Percentiles rank a stretch among this genome's conserved stretches.
Conservation (phyloP, 2,797 vertebrate species). For the Cottoperca gobio region DNA sequence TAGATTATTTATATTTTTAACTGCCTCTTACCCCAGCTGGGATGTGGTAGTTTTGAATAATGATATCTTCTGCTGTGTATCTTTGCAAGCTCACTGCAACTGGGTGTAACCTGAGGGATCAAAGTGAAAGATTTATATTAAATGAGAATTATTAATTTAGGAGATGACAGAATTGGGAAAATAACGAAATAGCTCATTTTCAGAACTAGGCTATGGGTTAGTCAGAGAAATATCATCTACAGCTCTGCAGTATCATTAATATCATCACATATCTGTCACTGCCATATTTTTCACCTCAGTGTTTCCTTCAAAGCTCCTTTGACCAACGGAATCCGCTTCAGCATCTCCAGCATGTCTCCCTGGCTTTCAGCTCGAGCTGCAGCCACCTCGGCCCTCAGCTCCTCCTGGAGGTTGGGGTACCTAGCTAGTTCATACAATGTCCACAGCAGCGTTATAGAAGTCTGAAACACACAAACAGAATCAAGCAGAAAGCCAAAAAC, state of each 20-base stretch:
- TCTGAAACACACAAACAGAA: conserved; percentile 59
- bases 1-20: not conserved
- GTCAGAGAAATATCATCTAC: too few species aligned
- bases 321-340: conserved; percentile 88
- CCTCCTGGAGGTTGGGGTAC: conserved; percentile 89
- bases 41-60: conserved; percentile 92
- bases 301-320: conserved; percentile 96
- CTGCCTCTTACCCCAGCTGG: conserved; percentile 90
- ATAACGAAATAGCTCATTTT: too few species aligned
- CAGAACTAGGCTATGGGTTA: too few species aligned
- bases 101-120: conserved; percentile 88
- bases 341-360: conserved; percentile 85
- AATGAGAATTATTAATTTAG: not conserved
- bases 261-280: not conserved
- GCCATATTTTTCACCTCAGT: conserved; percentile 84
- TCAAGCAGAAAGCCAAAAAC: not conserved
- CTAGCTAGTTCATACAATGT: conserved; percentile 92
- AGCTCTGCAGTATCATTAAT: not conserved
- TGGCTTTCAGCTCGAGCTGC: conserved; percentile 84
- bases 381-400: conserved; percentile 88
- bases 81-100: conserved; percentile 95
- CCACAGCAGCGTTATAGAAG: conserved; percentile 93
- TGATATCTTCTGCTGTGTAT: conserved; percentile 88
- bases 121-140: not conserved
- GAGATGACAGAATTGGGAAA: not conserved